Percentiles rank a stretch among this genome's conserved stretches.
phyloP scores from a whole-genome alignment of 2,888 invertebrate species.

The Synanthedon tipuliformis region DNA sequence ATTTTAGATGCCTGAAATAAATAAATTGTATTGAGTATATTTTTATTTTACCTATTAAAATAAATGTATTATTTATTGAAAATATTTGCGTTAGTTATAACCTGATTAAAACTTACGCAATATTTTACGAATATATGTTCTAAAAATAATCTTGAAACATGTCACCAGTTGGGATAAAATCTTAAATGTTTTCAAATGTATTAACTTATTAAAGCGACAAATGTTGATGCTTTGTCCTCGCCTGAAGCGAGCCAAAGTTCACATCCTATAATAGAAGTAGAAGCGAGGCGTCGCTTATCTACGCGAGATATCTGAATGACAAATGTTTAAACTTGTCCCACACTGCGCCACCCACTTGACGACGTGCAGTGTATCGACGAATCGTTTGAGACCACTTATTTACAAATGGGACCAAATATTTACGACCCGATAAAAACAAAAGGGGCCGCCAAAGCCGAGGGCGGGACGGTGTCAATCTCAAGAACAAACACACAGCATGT shows the following conservation, averaged over 20 bases:
- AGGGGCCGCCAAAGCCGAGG: slow-evolving; percentile 38
- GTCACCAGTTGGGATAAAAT: neutral
- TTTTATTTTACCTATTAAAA: too few species aligned
- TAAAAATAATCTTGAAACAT: too few species aligned
- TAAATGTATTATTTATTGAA: too few species aligned
- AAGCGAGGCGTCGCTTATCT: slow-evolving; percentile 1
- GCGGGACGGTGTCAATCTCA: slow-evolving; percentile 61
- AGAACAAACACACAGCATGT: slow-evolving; percentile 54
- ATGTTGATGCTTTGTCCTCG: slow-evolving; percentile 19
- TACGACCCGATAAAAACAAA: slow-evolving; percentile 61
- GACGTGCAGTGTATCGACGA: slow-evolving; percentile 25
- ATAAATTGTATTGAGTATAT: too few species aligned
- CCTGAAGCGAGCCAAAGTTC: slow-evolving; percentile 22
- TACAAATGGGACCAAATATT: slow-evolving; percentile 65
- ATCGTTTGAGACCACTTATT: slow-evolving; percentile 48
- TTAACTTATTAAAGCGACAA: neutral
- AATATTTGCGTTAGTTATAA: too few species aligned
- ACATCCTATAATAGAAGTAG: slow-evolving; percentile 5
- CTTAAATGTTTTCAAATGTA: neutral
- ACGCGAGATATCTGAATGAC: slow-evolving; percentile 5
- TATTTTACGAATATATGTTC: too few species aligned
- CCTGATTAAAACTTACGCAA: too few species aligned
- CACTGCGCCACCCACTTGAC: slow-evolving; percentile 45
- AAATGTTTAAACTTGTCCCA: slow-evolving; percentile 25
- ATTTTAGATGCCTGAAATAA: too few species aligned